Percentiles rank a stretch among this genome's conserved stretches.
These are phyloP conservation scores for Novumbra hubbsi DNA, from an alignment of 2,797 vertebrate species.

Conservation along the genomic window DNA sequence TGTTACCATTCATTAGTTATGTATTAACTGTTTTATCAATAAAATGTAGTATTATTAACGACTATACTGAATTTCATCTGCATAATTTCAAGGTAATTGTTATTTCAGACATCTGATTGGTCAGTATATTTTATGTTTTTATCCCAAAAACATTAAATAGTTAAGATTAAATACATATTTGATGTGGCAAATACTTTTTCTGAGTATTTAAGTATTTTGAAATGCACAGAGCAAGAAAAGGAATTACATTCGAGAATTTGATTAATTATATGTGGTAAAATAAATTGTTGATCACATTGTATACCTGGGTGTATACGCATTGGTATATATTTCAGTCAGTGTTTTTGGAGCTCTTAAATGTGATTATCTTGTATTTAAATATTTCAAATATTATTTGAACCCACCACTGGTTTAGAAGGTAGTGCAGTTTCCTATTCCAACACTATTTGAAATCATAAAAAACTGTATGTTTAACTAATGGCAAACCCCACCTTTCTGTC, in stretches of 20 bases:
- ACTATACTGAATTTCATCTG: neutral
- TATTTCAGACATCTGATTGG: slow-evolving; percentile 40
- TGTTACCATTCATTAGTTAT: slow-evolving; percentile 32
- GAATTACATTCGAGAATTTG: no score
- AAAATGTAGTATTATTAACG: slow-evolving; percentile 36
- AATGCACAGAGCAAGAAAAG: no score
- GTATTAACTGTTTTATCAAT: slow-evolving; percentile 35
- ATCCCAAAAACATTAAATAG: slow-evolving; percentile 29
- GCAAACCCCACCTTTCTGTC: neutral
- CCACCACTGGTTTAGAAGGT: neutral
- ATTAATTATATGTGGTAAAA: no score
- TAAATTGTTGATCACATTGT: no score
- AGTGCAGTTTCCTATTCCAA: neutral
- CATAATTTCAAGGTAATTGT: neutral
- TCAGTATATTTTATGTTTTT: slow-evolving; percentile 43
- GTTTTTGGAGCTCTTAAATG: no score
- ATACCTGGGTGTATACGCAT: no score
- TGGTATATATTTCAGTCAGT: no score
- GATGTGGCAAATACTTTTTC: no score
- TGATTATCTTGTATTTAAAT: no score
- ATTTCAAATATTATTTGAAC: no score
- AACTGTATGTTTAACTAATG: slow-evolving; percentile 9
- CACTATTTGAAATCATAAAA: slow-evolving; percentile 15
- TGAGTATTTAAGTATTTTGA: no score
- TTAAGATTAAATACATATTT: no score